Conservation (phyloP, 2,113 vertebrate species). For the Balaenoptera acutorostrata region DNA sequence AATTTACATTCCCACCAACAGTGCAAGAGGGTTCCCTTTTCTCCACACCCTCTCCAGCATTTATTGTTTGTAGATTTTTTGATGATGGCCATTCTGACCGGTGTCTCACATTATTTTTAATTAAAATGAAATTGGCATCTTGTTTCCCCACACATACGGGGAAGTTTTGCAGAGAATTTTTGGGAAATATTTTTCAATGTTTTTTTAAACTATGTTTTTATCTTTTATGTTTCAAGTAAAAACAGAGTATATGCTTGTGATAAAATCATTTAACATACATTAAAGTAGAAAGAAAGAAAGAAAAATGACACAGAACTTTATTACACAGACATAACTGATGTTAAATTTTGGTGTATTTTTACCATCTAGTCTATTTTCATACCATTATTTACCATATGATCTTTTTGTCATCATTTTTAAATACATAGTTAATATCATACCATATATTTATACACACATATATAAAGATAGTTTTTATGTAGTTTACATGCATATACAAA, state of each 20-base stretch:
- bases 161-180: not conserved
- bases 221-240: not conserved
- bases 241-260: not conserved
- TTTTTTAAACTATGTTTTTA: not conserved
- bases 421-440: not conserved
- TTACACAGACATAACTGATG: not conserved
- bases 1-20: no score
- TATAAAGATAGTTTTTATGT: not conserved
- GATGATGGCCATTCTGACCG: no score
- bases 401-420: not conserved
- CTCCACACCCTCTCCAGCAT: no score
- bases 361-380: not conserved
- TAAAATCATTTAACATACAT: not conserved
- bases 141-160: not conserved
- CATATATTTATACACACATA: not conserved
- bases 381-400: not conserved
- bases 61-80: no score
- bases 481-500: not conserved
- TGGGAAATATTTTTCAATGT: constrained; percentile 19
- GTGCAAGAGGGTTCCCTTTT: no score
- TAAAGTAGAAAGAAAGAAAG: not conserved
- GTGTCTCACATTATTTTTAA: not conserved
- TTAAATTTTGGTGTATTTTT: not conserved
- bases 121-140: not conserved
- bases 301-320: not conserved